phyloP scores from a whole-genome alignment of 2,113 vertebrate genomes.

The Marcusenius ussheri region DNA sequence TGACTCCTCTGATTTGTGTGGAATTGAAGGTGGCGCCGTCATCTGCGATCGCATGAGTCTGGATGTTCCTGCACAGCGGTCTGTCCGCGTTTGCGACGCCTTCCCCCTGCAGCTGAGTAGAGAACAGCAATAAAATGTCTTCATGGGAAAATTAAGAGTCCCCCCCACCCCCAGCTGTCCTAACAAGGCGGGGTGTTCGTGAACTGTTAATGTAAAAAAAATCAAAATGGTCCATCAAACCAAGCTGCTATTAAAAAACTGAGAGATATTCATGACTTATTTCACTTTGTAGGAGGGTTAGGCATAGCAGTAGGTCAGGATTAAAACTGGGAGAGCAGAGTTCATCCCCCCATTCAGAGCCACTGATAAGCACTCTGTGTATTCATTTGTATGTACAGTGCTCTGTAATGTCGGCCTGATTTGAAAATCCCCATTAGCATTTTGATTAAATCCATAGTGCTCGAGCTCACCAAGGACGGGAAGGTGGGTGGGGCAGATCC shows the following conservation, averaged over 20 bases:
- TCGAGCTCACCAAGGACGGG: not conserved
- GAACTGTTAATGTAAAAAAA: not conserved
- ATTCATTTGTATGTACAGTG: not conserved
- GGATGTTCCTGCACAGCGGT: not conserved
- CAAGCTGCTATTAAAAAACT: not conserved
- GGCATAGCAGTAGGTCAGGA: not conserved
- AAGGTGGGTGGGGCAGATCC: not conserved
- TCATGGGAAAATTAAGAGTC: not conserved
- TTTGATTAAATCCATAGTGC: slow-evolving; percentile 11
- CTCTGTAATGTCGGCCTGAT: not conserved
- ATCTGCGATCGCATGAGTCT: not conserved
- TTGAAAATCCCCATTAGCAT: slow-evolving; percentile 1
- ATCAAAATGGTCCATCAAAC: not conserved
- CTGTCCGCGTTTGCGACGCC: not conserved
- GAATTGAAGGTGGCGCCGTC: not conserved
- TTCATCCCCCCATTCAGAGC: not conserved
- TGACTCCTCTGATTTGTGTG: not conserved
- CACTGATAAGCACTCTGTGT: not conserved
- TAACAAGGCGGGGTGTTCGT: not conserved
- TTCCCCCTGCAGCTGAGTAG: not conserved
- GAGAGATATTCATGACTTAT: not conserved
- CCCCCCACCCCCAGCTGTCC: not conserved
- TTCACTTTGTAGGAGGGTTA: not conserved
- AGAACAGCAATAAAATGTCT: not conserved
- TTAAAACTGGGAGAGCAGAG: not conserved